Evolutionary conservation across 1,140 invertebrate species (phyloP).

Genomic region (Carposina sasakii): DNA sequence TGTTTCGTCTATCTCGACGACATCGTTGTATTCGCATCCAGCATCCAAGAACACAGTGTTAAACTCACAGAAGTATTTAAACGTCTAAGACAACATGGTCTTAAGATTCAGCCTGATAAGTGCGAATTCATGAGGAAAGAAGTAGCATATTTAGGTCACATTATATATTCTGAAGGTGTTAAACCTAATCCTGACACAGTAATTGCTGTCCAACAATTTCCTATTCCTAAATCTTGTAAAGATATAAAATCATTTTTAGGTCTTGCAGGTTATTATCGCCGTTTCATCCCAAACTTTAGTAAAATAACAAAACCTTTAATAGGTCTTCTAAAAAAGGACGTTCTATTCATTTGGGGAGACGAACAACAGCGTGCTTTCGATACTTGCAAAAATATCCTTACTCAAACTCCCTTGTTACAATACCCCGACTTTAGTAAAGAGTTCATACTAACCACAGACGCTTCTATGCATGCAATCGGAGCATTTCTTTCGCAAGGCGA

Average conservation of each 20-base stretch:
- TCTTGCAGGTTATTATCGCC: slow-evolving; percentile 35
- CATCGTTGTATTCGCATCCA: slow-evolving; percentile 39
- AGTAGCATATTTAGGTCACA: slow-evolving; percentile 56
- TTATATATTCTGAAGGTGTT: slow-evolving; percentile 47
- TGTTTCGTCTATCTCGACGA: slow-evolving; percentile 53
- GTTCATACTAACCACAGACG: slow-evolving; percentile 41
- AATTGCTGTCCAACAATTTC: slow-evolving; percentile 40
- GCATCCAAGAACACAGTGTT: slow-evolving; percentile 29
- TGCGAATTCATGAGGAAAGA: slow-evolving; percentile 46
- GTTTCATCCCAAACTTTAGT: slow-evolving; percentile 28
- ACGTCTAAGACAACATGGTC: slow-evolving; percentile 32
- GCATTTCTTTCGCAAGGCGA: slow-evolving; percentile 37
- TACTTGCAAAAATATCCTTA: slow-evolving; percentile 23
- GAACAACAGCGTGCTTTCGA: slow-evolving; percentile 32
- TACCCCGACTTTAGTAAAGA: slow-evolving; percentile 32
- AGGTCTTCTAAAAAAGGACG: slow-evolving; percentile 41
- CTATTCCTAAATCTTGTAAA: slow-evolving; percentile 41
- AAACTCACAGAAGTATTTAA: slow-evolving; percentile 45
- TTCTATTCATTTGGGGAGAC: slow-evolving; percentile 24
- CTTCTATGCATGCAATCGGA: slow-evolving; percentile 26
- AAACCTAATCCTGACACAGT: slow-evolving; percentile 55
- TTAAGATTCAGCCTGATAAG: slow-evolving; percentile 44
- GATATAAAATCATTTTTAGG: slow-evolving; percentile 61
- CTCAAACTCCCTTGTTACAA: slow-evolving; percentile 19
- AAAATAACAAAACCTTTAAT: slow-evolving; percentile 38